Conservation (phyloP, 2,113 vertebrate genomes). For the Romanogobio albipinnatus region DNA sequence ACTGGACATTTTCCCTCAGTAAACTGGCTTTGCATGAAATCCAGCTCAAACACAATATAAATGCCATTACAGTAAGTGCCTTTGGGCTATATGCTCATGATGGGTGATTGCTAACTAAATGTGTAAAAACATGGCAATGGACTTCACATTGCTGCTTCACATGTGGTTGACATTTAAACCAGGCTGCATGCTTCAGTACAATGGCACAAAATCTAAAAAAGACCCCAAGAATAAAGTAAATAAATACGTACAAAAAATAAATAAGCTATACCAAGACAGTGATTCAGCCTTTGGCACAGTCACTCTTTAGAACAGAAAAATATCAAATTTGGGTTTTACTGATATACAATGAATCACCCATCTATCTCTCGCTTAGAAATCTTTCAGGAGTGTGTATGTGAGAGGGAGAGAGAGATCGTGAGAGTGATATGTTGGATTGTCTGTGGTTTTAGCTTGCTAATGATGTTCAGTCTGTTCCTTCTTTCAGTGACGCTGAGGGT, state of each 20-base stretch:
- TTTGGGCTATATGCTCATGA: not conserved
- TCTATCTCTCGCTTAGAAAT: not conserved
- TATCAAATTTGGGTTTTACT: slow-evolving; percentile 7
- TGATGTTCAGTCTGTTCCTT: slow-evolving; percentile 2
- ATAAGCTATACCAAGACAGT: slow-evolving; percentile 12
- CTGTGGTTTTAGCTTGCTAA: slow-evolving; percentile 30
- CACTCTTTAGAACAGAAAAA: slow-evolving; percentile 11
- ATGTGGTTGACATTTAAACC: not conserved
- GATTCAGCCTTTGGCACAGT: slow-evolving; percentile 34
- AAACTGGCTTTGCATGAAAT: not conserved
- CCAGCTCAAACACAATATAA: not conserved
- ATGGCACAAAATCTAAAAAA: not conserved
- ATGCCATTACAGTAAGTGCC: not conserved
- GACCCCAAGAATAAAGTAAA: not conserved
- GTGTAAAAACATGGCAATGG: not conserved
- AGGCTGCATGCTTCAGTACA: slow-evolving; percentile 28
- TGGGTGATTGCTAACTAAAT: not conserved
- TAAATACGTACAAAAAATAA: slow-evolving; percentile 9
- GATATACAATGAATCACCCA: not conserved
- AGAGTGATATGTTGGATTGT: slow-evolving; percentile 10
- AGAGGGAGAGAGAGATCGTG: slow-evolving; percentile 5
- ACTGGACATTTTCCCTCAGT: not conserved
- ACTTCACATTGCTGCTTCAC: not conserved
- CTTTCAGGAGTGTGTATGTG: not conserved
- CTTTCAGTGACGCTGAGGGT: not conserved